Percentiles rank a stretch among this genome's conserved stretches.
Evolutionary conservation across 2,113 vertebrate genomes (phyloP).

Genomic region (Ramphastos sulfuratus): DNA sequence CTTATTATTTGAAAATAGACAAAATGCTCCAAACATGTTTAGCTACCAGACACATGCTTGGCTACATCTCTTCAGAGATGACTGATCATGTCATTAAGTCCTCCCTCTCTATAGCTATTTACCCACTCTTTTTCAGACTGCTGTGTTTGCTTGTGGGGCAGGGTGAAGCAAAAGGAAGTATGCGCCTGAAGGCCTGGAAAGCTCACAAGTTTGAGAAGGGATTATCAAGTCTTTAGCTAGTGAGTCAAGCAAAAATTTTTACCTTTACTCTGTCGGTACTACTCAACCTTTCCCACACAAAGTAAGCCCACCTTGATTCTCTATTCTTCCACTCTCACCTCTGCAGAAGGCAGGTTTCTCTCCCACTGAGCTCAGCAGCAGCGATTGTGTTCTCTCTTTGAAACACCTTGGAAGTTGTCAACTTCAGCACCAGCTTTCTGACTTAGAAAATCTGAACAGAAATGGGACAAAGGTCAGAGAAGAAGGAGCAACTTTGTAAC

Average conservation of each 20-base stretch:
- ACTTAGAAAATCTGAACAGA: not conserved
- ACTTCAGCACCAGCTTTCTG: not conserved
- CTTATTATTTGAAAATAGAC: slow-evolving; percentile 32
- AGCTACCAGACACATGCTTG: not conserved
- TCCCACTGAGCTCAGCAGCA: not conserved
- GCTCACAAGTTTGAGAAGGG: not conserved
- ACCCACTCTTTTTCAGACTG: not conserved
- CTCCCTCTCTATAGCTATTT: not conserved
- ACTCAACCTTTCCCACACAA: not conserved
- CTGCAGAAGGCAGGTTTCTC: not conserved
- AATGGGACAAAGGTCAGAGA: not conserved
- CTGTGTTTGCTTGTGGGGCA: not conserved
- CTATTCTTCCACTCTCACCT: not conserved
- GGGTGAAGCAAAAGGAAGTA: not conserved
- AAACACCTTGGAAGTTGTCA: not conserved
- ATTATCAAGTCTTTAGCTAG: not conserved
- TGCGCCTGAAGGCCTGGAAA: not conserved
- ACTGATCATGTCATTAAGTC: not conserved
- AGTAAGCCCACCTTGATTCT: not conserved
- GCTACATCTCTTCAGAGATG: not conserved
- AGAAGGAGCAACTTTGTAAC: not conserved
- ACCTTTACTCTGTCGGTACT: not conserved
- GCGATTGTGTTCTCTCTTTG: not conserved
- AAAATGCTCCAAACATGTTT: slow-evolving; percentile 30
- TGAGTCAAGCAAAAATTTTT: not conserved